phyloP scores from a whole-genome alignment of 2,888 invertebrate genomes.

The Stenurella melanura region DNA sequence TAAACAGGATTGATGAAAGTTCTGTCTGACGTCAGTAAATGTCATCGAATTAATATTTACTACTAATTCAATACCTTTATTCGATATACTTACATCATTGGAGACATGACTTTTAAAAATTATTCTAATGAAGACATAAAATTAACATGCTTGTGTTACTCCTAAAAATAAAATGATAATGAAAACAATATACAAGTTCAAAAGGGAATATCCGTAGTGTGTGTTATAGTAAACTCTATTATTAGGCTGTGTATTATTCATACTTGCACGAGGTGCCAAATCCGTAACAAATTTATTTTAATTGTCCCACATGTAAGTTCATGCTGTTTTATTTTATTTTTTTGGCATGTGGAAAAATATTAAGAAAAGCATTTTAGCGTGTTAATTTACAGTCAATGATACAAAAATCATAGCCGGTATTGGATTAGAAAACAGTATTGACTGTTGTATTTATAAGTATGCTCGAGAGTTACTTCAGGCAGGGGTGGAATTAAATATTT shows the following conservation, averaged over 20 bases:
- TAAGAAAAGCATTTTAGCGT: too few relatives aligned
- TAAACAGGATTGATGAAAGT: too few relatives aligned
- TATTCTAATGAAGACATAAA: slow-evolving; percentile 9
- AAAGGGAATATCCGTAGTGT: slow-evolving; percentile 13
- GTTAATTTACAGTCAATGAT: too few relatives aligned
- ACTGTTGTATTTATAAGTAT: too few relatives aligned
- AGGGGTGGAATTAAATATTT: too few relatives aligned
- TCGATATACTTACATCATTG: not conserved
- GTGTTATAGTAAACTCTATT: slow-evolving; percentile 33
- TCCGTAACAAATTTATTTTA: not conserved
- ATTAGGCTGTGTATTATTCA: slow-evolving; percentile 25
- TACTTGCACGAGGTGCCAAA: slow-evolving; percentile 20
- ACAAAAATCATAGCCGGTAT: too few relatives aligned
- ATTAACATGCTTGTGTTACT: not conserved
- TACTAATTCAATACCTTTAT: too few relatives aligned
- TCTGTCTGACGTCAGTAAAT: too few relatives aligned
- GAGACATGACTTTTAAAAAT: not conserved
- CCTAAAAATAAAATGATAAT: slow-evolving; percentile 30
- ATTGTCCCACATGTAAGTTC: not conserved
- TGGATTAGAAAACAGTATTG: too few relatives aligned
- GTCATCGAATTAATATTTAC: too few relatives aligned
- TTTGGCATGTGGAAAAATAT: not conserved
- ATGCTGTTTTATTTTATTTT: not conserved
- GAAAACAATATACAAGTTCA: slow-evolving; percentile 31
- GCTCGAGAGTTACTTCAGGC: too few relatives aligned